Evolutionary conservation across 1,140 invertebrate genomes (phyloP), one percentile per base, ranked within the genome.

Genomic region (Drosophila nasuta): DNA sequence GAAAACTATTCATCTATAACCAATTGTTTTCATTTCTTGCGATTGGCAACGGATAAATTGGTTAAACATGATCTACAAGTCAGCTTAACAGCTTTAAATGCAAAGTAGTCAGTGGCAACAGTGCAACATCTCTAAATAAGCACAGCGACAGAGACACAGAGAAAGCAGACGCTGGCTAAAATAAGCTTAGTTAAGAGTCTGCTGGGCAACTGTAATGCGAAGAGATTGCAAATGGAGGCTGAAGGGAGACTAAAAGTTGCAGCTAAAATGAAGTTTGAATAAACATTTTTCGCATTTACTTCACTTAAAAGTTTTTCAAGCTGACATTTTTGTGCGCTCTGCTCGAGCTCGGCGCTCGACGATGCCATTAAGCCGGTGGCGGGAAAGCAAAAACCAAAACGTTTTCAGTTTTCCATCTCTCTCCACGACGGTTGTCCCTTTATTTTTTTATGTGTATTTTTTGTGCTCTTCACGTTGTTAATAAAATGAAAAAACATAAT

Each of bases 241-340:
- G 28, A 17, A 11, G 49, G 6, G 51, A 15, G 7, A 51, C 72
- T 77, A 33, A 73, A 89, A 88, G 77, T 88, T 88, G 67, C 77
- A 78, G 70, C 74, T 87, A 77, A 88, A 88, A 86, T 80, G 80
- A 88, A 88, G 83, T 88, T 88, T 88, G 83, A 88, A 88, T 88
- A 88, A 88, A 88, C 83, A 88, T 88, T 88, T 89, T 89, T 85
- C 83, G 85, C 83, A 89, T 88, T 88, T 88, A 88, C 83, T 88
- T 88, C 77, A 88, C 83, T 88, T 88, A 88, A 88, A 88, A 88
- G 77, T 89, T 88, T 80, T 81, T 80, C 76, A 65, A 79, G 80
- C 82, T 72, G 80, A 88, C 78, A 87, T 83, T 88, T 80, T 69
- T 66, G 73, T 72, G 58, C 56, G 46, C 60, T 66, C 15, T 72